Base-by-base conservation (phyloP, 2,888 invertebrate species). In the Scaptomyza tumidula region DNA sequence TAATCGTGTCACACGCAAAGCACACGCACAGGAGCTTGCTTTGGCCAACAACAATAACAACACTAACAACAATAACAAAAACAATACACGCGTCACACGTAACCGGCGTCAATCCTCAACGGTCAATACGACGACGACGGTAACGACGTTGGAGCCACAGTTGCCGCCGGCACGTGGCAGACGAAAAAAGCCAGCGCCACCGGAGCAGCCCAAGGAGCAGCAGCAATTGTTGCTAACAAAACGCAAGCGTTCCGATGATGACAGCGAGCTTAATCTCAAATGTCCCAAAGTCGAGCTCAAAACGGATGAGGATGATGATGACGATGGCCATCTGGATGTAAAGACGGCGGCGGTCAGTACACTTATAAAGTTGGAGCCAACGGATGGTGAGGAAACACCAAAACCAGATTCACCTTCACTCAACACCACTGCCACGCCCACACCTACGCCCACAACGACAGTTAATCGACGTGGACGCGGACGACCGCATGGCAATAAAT, bases 1-100 rank as follows among this genome's bases (percentile, higher is more conserved):
- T 45, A 91, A 91, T 56, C 82, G 91, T n/a, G 78, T 90, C 9
- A 92, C 92, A 9, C 91, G 91, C 44, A 91, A 92, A 49, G 78
- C 91, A 0, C 78, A 89, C 10, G 91, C 89, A 19, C 85, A 89
- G 71, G 90, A 91, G 65, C 86, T 88, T 61, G 85, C 80, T 2
- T 4, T 75, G 78, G 75, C 75, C 43, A 77, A 57, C 48, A 68
- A 55, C 5, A 83, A 33, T 1, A 83, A 75, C 33, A 90, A 84
- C 43, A 90, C 16, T 3, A 83, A 14, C 3, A 83, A 75, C 10
- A 60, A 29, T 24, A 60, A 53, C 16, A 61, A 60, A 1, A 83
- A 75, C 46, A 90, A 86, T 37, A 90, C 91, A 0, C 88, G 91
- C 11, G 75, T 91, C 14, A 91, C 91, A 7, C 87, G 91, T 44